A percentile compares a stretch with the other conserved stretches of the same genome.
Evolutionary conservation across 1,140 invertebrate genomes (phyloP).

Genomic region (Grapholita molesta): DNA sequence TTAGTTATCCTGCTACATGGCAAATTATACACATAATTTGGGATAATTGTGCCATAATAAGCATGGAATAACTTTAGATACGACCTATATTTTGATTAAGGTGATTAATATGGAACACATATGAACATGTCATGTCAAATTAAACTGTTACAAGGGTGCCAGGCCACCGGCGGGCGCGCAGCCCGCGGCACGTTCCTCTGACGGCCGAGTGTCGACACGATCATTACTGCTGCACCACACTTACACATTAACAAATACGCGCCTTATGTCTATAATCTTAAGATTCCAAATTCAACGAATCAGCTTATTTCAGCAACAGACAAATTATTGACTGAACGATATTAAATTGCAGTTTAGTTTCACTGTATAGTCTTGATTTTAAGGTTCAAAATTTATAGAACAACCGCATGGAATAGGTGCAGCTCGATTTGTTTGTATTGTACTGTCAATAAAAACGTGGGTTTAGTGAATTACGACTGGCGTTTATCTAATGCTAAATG

Average conservation of each 20-base stretch:
- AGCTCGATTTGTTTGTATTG: neutral
- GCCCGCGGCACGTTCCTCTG: slow-evolving; percentile 16
- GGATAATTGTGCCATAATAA: neutral
- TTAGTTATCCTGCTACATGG: too few species aligned
- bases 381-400: neutral
- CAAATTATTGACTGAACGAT: neutral
- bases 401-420: neutral
- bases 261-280: neutral
- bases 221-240: neutral
- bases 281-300: neutral
- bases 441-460: neutral
- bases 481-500: neutral
- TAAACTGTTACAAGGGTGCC: slow-evolving; percentile 15
- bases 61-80: neutral
- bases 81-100: neutral
- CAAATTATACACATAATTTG: too few species aligned
- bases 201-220: slow-evolving; percentile 28
- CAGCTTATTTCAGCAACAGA: neutral
- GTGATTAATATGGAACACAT: neutral
- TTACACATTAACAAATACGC: neutral
- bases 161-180: slow-evolving; percentile 20
- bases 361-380: neutral
- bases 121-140: neutral
- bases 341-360: neutral
- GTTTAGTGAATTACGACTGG: neutral